Evolutionary conservation across 2,888 invertebrate genomes (phyloP).

Genomic region (Coremacera marginata): DNA sequence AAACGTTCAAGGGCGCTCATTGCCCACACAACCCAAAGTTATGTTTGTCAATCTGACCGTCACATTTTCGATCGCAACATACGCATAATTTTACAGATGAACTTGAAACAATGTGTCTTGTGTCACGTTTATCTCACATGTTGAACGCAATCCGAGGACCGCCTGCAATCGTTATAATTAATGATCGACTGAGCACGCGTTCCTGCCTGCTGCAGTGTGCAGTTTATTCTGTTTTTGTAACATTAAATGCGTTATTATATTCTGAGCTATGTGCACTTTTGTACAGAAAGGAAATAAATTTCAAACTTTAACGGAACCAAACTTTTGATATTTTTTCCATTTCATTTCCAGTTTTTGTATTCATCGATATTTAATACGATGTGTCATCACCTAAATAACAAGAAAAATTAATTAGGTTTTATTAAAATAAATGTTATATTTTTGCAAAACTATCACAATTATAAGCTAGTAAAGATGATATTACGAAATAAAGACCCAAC

Average conservation of each 20-base stretch:
- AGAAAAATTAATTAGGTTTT: no score
- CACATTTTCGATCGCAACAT: background rate
- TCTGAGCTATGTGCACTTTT: background rate
- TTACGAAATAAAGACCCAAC: no score
- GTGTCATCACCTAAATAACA: no score
- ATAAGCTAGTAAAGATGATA: no score
- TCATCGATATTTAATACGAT: no score
- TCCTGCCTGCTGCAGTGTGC: background rate
- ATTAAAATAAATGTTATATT: no score
- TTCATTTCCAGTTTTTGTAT: no score
- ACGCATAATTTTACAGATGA: background rate
- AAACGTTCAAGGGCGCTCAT: background rate
- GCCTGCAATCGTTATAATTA: slow-evolving; percentile 32
- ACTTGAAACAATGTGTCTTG: background rate
- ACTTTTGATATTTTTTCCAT: no score
- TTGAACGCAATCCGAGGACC: slow-evolving; percentile 28
- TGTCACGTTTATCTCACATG: slow-evolving; percentile 30
- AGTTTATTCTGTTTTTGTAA: background rate
- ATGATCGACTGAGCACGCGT: slow-evolving; percentile 20
- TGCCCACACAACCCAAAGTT: background rate
- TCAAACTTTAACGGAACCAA: no score
- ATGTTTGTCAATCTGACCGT: slow-evolving; percentile 4
- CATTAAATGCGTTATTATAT: slow-evolving; percentile 11
- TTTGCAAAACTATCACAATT: no score
- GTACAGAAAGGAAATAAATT: background rate